Conservation (phyloP, 2,888 invertebrate species). For the Rhodophaea formosa region DNA sequence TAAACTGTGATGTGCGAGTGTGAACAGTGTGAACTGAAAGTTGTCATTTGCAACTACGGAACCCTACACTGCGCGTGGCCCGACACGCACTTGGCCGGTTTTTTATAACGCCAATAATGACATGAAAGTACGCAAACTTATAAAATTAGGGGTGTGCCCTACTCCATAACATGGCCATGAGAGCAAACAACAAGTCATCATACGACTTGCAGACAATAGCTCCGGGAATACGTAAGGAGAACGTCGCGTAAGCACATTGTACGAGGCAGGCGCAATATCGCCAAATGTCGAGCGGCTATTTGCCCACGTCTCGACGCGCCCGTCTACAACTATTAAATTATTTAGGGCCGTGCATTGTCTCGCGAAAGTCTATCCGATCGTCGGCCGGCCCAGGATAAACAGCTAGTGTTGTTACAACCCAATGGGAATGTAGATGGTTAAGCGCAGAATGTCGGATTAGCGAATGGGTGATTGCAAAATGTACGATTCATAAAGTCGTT, state of each 20-base stretch:
- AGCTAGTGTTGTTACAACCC: slow-evolving; percentile 67
- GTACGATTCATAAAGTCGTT: neutral
- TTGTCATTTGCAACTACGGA: no score
- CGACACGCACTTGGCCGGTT: no score
- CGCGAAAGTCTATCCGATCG: slow-evolving; percentile 61
- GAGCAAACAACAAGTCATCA: neutral
- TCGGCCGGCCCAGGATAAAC: slow-evolving; percentile 62
- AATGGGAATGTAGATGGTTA: slow-evolving; percentile 45
- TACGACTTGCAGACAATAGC: slow-evolving; percentile 3
- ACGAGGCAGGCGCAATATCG: slow-evolving; percentile 13
- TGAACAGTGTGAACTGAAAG: no score
- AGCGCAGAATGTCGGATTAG: neutral
- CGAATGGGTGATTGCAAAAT: neutral
- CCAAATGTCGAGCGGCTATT: slow-evolving; percentile 43
- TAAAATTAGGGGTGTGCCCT: no score
- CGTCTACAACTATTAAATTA: slow-evolving; percentile 72
- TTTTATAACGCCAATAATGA: no score
- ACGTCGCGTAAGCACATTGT: neutral
- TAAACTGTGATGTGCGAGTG: no score
- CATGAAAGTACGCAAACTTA: no score
- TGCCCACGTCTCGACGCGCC: slow-evolving; percentile 58
- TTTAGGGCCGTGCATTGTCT: slow-evolving; percentile 74
- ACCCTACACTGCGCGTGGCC: no score
- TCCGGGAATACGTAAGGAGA: slow-evolving; percentile 9
- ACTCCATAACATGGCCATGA: no score